Base-by-base conservation (phyloP, 2,797 vertebrate species). In the Cuniculus paca region DNA sequence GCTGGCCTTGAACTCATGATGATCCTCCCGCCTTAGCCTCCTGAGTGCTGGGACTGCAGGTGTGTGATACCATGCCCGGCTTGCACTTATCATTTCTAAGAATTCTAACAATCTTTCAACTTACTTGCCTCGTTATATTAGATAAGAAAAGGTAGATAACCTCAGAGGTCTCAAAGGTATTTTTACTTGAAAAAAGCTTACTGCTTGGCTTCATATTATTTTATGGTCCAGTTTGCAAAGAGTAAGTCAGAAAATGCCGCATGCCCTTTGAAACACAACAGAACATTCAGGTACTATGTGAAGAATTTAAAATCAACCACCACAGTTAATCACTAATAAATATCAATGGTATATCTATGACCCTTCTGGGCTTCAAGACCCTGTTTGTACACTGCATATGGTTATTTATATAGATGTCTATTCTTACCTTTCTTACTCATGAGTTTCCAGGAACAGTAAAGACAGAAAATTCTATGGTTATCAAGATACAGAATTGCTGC, bases 211-310 rank as follows among this genome's bases (percentile, higher is more conserved):
- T 88, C 82, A 42, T 58, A 82, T 31, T 78, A 60, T 86, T 93
- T 97, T 80, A 89, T 88, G 52, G 31, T 16, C 31, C 50, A 95
- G 54, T 95, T 39, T 92, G 70, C 74, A 88, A 91, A 97, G 2
- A 16, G 16, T 2, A 92, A 78, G n/a, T n/a, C 50, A 79, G 2
- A 68, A 84, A 84, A 91, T 87, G 77, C 34, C 48, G 91, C 36
- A 94, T 0, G 39, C 11, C 22, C 89, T 94, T 88, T 86, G 9
- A 94, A 95, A 70, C 11, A 90, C 82, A 89, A 82, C 10, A 82
- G 58, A 90, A 97, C 22, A 92, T 61, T 78, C 16, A 95, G 65
- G 22, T 93, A 95, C 3, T 90, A 1, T 9, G 6, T 92, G 19
- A 97, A 82, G 78, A 90, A 95, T 75, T 91, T 83, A 56, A 89